Percentiles rank a stretch among this genome's conserved stretches.
phyloP scores from a whole-genome alignment of 2,113 vertebrate genomes.

The Chaenocephalus aceratus region DNA sequence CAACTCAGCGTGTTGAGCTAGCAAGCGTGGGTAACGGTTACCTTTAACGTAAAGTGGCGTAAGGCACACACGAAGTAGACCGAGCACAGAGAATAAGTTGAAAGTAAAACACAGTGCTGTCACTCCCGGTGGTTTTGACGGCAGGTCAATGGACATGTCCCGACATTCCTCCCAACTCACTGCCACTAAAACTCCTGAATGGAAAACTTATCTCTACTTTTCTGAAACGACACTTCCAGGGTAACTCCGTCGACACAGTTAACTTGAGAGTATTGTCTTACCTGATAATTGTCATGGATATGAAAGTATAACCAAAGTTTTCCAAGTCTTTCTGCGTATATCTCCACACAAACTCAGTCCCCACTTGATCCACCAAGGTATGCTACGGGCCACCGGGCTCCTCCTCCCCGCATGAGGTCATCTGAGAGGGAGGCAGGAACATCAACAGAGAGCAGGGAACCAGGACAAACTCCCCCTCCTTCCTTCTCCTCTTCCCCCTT shows the following conservation, averaged over 20 bases:
- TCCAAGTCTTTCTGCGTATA: conserved; percentile 63
- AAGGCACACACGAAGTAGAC: not conserved
- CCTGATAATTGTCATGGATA: conserved; percentile 80
- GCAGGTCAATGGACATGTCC: conserved; percentile 72
- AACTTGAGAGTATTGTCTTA: conserved; percentile 37
- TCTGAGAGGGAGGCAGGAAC: conserved; percentile 41
- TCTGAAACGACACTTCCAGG: not conserved
- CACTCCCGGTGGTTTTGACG: conserved; percentile 16
- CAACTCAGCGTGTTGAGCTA: not conserved
- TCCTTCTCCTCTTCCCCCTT: not conserved
- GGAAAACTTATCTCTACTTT: conserved; percentile 21
- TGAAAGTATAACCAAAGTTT: conserved; percentile 50
- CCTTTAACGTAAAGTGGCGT: not conserved
- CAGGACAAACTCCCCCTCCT: conserved; percentile 14
- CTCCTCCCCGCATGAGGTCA: conserved; percentile 77
- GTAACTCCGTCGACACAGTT: not conserved
- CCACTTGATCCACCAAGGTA: conserved; percentile 70
- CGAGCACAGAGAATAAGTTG: not conserved
- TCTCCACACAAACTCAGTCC: conserved; percentile 72
- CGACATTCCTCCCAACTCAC: conserved; percentile 71
- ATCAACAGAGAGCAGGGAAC: conserved; percentile 28
- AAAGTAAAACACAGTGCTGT: conserved; percentile 22
- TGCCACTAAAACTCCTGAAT: conserved; percentile 26
- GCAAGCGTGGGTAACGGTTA: not conserved
- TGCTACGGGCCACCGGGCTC: conserved; percentile 56